phyloP scores from a whole-genome alignment of 2,113 vertebrate genomes.

The Hiodon tergisus region DNA sequence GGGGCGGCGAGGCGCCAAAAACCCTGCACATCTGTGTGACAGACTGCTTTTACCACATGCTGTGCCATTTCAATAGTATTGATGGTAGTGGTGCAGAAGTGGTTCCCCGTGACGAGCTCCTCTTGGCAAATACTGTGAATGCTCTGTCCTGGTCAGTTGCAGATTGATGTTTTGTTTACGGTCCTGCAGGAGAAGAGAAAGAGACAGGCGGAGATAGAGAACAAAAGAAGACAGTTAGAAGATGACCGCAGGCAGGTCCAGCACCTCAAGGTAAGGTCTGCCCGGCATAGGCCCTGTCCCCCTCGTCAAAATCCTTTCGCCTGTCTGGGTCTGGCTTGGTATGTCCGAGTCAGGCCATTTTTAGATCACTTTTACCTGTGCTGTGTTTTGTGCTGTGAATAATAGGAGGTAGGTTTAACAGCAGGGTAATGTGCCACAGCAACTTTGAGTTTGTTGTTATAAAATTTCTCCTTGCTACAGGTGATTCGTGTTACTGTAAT shows the following conservation, averaged over 20 bases:
- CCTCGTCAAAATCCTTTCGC: neutral
- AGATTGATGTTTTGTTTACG: neutral
- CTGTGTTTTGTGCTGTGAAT: neutral
- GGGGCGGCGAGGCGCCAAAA: too few species aligned
- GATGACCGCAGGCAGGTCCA: conserved; percentile 80
- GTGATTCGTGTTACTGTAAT: too few species aligned
- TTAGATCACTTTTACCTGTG: neutral
- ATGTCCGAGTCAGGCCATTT: too few species aligned
- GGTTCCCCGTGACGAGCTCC: too few species aligned
- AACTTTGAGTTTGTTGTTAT: neutral
- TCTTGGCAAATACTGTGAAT: neutral
- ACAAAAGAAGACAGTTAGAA: conserved; percentile 78
- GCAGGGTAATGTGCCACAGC: neutral
- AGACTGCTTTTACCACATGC: too few species aligned
- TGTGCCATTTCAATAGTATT: too few species aligned
- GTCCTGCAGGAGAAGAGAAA: conserved; percentile 77
- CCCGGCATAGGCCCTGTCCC: neutral
- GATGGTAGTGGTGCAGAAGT: too few species aligned
- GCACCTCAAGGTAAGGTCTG: conserved; percentile 79
- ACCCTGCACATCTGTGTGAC: too few species aligned
- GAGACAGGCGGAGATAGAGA: conserved; percentile 78
- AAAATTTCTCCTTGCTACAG: too few species aligned
- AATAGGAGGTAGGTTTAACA: neutral
- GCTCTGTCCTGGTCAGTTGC: neutral
- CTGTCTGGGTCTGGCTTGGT: neutral